A percentile compares a stretch with the other conserved stretches of the same genome.
phyloP scores from a whole-genome alignment of 35 echinoderm and acorn worm species.

The Apostichopus japonicus region DNA sequence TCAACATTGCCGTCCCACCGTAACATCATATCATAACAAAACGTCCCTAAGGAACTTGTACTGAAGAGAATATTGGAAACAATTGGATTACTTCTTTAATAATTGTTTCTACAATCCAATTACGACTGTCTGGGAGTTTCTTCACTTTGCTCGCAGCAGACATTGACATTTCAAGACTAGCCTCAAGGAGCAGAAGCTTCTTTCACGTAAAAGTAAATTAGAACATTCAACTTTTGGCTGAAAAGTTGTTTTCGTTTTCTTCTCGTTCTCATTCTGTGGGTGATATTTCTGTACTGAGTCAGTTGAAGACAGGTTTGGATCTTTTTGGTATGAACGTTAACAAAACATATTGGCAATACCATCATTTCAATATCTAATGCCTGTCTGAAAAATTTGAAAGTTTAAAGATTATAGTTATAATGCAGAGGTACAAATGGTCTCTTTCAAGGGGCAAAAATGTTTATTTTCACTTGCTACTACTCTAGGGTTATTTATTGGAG shows the following conservation, averaged over 20 bases:
- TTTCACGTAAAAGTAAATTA: neutral
- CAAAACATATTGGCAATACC: neutral
- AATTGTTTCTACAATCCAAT: neutral
- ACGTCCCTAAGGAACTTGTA: neutral
- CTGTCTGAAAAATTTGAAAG: neutral
- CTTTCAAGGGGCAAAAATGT: too few relatives aligned
- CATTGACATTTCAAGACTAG: neutral
- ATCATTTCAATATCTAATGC: neutral
- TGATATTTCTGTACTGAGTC: neutral
- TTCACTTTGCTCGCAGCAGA: neutral
- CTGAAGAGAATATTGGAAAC: neutral
- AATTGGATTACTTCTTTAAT: conserved; percentile 6
- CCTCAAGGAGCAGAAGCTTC: neutral
- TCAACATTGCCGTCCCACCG: neutral
- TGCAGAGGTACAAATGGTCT: too few relatives aligned
- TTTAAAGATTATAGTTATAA: too few relatives aligned
- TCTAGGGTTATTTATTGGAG: too few relatives aligned
- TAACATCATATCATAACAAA: neutral
- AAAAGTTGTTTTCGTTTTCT: neutral
- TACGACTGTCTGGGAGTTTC: neutral
- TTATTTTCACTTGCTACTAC: too few relatives aligned
- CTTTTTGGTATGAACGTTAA: neutral
- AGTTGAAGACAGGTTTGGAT: neutral
- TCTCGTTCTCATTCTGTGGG: neutral
- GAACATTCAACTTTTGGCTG: neutral